Evolutionary conservation across 2,888 invertebrate genomes (phyloP).

Genomic region (Xanthia togata): DNA sequence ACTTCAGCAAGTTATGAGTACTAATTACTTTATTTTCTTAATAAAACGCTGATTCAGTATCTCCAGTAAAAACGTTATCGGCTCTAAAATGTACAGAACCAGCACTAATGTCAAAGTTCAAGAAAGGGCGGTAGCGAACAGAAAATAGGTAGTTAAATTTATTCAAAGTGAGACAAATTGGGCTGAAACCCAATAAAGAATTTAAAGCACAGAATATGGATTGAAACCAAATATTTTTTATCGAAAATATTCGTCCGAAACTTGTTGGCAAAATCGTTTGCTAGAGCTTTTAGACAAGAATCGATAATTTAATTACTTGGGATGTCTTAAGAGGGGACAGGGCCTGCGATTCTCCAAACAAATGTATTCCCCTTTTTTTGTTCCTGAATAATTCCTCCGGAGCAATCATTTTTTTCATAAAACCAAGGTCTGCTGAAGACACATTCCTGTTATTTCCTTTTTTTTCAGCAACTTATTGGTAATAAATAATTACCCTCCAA

Average conservation of each 20-base stretch:
- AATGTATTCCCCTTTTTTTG: too few relatives aligned
- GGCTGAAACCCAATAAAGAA: constrained; percentile 45
- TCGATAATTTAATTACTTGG: constrained; percentile 24
- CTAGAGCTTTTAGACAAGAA: neutral
- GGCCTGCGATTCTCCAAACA: too few relatives aligned
- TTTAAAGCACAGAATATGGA: constrained; percentile 52
- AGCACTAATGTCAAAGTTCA: constrained; percentile 44
- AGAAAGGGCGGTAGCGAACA: constrained; percentile 22
- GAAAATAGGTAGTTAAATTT: constrained; percentile 42
- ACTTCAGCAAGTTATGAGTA: too few relatives aligned
- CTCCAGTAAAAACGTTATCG: neutral
- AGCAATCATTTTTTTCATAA: too few relatives aligned
- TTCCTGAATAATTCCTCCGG: too few relatives aligned
- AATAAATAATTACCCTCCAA: too few relatives aligned
- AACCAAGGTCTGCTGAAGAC: too few relatives aligned
- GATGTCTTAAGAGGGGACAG: too few relatives aligned
- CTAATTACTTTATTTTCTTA: neutral
- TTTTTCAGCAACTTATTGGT: too few relatives aligned
- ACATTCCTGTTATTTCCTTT: too few relatives aligned
- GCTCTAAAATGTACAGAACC: constrained; percentile 17
- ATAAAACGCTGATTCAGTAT: neutral
- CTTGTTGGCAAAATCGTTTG: constrained; percentile 13
- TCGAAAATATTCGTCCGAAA: constrained; percentile 19
- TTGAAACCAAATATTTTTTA: constrained; percentile 45
- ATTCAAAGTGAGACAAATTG: constrained; percentile 51